Percentiles rank a stretch among this genome's conserved stretches.
These are phyloP conservation scores for Mimumesa dahlbomi DNA, from an alignment of 2,888 invertebrate genomes.

Conservation along the genomic window DNA sequence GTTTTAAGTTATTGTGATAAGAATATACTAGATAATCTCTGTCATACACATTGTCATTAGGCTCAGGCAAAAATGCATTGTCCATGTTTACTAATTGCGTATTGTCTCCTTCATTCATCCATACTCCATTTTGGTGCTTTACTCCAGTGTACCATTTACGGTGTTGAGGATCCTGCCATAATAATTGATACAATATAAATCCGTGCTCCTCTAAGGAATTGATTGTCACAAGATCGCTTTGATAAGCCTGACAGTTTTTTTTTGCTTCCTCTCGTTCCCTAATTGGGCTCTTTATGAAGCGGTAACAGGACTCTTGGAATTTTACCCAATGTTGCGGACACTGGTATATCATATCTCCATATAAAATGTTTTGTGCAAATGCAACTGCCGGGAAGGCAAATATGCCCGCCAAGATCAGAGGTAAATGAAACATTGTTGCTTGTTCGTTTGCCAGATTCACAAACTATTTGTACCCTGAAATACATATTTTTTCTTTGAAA, in stretches of 20 bases:
- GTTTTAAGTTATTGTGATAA: slow-evolving; percentile 82
- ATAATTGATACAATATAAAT: slow-evolving; percentile 91
- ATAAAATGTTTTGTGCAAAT: slow-evolving; percentile 66
- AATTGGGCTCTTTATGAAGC: slow-evolving; percentile 93
- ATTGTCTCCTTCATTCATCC: slow-evolving; percentile 93
- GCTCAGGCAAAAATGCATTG: slow-evolving; percentile 89
- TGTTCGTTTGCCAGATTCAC: background rate
- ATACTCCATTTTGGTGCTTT: slow-evolving; percentile 88
- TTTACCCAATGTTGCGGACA: slow-evolving; percentile 95
- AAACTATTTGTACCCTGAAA: slow-evolving; percentile 11
- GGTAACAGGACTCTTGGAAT: slow-evolving; percentile 91
- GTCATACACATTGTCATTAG: slow-evolving; percentile 80
- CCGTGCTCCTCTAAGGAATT: slow-evolving; percentile 93
- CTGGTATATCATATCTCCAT: slow-evolving; percentile 70
- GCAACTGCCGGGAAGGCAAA: slow-evolving; percentile 4
- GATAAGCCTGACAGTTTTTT: slow-evolving; percentile 90
- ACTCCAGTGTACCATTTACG: slow-evolving; percentile 93
- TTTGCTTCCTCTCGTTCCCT: slow-evolving; percentile 90
- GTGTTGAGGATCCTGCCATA: slow-evolving; percentile 91
- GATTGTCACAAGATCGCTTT: slow-evolving; percentile 90
- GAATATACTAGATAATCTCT: slow-evolving; percentile 91
- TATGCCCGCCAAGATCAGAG: background rate
- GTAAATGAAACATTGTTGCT: slow-evolving; percentile 32
- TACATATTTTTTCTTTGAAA: slow-evolving; percentile 11
- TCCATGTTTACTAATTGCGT: slow-evolving; percentile 89